Evolutionary conservation across 2,797 vertebrate species (phyloP), one percentile per base, ranked within the genome.

Genomic region (Pseudochirops corinnae): DNA sequence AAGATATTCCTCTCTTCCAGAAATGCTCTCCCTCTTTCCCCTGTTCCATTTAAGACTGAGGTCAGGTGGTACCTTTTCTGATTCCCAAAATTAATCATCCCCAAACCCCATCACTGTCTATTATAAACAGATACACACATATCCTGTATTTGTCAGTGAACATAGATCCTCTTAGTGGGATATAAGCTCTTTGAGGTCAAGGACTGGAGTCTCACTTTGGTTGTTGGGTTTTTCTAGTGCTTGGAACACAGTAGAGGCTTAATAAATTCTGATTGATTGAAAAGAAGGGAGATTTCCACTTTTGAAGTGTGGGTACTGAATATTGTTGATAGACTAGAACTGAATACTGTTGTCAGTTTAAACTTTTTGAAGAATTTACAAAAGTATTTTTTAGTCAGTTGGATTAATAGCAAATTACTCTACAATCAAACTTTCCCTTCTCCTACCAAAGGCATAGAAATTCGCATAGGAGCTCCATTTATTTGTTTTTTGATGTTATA

Each of bases 281-380:
- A n/a, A 31, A 62, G 58, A 67, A 16, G 60, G 13, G 13, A 62
- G 60, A 33, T 60, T 60, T 60, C 10, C 2, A 31, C 10, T 60
- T 60, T 60, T 60, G 9, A 60, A 7, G 91, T 93, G 2, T 39
- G 29, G 14, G 92, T 91, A 90, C 16, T 58, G 91, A 3, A 60
- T 60, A 29, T 10, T 7, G 33, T 58, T 82, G 90, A 0, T 57
- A 46, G 50, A 93, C 56, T 14, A 21, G 50, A 21, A 62, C 31
- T 62, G 4, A 62, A 62, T 62, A 5, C 60, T 87, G 50, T 28
- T 91, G 55, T 96, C 74, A 50, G 0, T 95, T 96, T 95, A 90
- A 95, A 93, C 95, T 90, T 74, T 50, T 91, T 96, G 92, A 94
- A 82, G 95, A 94, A 96, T 93, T 92, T 53, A 1, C 55, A 95